Conservation (phyloP, 2,113 vertebrate species). For the Gorsachius goisagi region DNA sequence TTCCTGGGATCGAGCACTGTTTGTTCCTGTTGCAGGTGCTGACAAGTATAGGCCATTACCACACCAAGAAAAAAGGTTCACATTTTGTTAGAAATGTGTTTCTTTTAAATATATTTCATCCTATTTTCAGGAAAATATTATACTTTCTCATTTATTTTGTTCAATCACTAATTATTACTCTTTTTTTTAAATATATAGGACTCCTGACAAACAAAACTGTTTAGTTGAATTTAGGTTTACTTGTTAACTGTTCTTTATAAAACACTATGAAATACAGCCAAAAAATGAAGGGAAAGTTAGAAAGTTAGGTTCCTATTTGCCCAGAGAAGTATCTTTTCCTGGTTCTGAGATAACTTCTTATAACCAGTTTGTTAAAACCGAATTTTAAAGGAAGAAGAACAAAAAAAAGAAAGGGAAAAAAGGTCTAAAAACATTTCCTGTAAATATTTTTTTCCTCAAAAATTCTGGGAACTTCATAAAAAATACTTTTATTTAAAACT, state of each 20-base stretch:
- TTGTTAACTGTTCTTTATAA: not conserved
- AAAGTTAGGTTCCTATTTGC: not conserved
- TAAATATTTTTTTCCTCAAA: not conserved
- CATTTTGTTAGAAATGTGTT: not conserved
- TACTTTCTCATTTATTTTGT: not conserved
- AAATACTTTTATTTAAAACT: not conserved
- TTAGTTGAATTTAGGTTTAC: not conserved
- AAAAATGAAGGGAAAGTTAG: not conserved
- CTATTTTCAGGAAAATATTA: not conserved
- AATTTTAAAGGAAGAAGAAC: not conserved
- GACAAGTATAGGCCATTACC: not conserved
- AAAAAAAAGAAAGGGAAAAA: not conserved
- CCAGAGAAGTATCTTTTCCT: not conserved
- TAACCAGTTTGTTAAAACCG: not conserved
- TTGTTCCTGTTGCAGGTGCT: not conserved
- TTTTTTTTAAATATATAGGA: not conserved
- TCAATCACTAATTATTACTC: not conserved
- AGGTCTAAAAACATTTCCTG: not conserved
- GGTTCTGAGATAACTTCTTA: not conserved
- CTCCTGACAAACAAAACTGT: not conserved
- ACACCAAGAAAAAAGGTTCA: not conserved
- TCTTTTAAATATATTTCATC: not conserved
- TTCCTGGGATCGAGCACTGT: not conserved
- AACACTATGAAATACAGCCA: not conserved
- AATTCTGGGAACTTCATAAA: not conserved